A percentile compares a stretch with the other conserved stretches of the same genome.
Conservation (phyloP, 53 echinoderm and acorn worm species). For the Crossaster papposus region DNA sequence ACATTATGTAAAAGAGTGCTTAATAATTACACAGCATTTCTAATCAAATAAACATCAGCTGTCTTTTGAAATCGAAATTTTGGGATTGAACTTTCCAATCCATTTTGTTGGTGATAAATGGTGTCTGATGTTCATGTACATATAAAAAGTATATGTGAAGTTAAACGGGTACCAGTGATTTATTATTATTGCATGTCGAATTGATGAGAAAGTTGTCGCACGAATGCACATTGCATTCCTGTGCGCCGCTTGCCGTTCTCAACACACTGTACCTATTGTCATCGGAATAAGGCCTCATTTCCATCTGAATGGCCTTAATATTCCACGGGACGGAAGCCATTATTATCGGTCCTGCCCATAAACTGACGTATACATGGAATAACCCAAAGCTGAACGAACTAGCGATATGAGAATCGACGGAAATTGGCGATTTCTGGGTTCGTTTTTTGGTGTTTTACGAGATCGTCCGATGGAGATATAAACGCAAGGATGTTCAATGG, state of each 20-base stretch:
- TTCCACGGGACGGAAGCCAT: constrained; percentile 31
- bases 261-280: constrained; percentile 28
- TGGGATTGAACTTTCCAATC: no score
- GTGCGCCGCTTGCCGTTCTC: background rate
- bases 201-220: background rate
- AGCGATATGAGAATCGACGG: background rate
- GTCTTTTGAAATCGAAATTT: no score
- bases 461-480: background rate
- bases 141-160: background rate
- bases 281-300: constrained; percentile 17
- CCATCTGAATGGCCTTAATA: constrained; percentile 60
- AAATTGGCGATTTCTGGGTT: constrained; percentile 1
- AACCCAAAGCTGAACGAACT: background rate
- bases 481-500: background rate
- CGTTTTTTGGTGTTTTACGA: constrained; percentile 7
- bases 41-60: no score
- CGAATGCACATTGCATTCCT: constrained; percentile 6
- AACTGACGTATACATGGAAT: constrained; percentile 9
- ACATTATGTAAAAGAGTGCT: no score
- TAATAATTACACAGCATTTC: no score
- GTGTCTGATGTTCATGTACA: background rate
- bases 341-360: constrained; percentile 53
- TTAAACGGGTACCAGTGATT: background rate
- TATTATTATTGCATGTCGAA: background rate
- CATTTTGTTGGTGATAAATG: background rate